Evolutionary conservation across 2,113 vertebrate genomes (phyloP), one percentile per base, ranked within the genome.

Genomic region (Mormoops blainvillei): DNA sequence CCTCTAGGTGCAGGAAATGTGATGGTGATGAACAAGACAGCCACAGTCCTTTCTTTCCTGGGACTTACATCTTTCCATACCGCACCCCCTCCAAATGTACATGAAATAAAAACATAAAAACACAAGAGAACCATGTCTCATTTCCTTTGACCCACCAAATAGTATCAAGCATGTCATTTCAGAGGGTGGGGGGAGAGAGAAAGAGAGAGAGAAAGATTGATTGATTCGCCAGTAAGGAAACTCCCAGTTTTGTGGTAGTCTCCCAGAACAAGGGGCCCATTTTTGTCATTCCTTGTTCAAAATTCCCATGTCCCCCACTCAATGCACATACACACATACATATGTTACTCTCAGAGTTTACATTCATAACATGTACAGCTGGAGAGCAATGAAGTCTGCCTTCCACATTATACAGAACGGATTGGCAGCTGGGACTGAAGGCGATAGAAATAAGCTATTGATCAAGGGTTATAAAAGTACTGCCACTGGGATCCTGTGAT

Each of bases 391-490:
- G 0, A 73, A 81, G 86, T 91, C 78, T 68, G 86, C 93, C 91
- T 96, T 71, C 92, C 87, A 74, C 95, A 93, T 96, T 80, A 91
- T 50, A 93, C 95, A 73, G 91, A 68, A 45, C 5, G 33, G 97
- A 97, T 96, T 97, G 97, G 97, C 97, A 97, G 95, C 95, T 88
- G 93, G 89, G 96, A 97, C 97, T 68, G 91, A 98, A 96, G 89
- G 94, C 87, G 7, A 97, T 97, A 97, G 97, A 97, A 97, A 97
- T 97, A 97, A 96, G 97, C 97, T 98, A 98, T 97, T 98, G 97
- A 98, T 98, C 97, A 97, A 96, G 96, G 96, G 97, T 96, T 97
- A 96, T 96, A 96, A 97, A 97, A 98, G 97, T 97, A 76, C 94
- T 43, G 94, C 97, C 96, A 93, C 95, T 89, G 93, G 97, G 93